Evolutionary conservation across 2,113 vertebrate species (phyloP).

Genomic region (Engystomops pustulosus): DNA sequence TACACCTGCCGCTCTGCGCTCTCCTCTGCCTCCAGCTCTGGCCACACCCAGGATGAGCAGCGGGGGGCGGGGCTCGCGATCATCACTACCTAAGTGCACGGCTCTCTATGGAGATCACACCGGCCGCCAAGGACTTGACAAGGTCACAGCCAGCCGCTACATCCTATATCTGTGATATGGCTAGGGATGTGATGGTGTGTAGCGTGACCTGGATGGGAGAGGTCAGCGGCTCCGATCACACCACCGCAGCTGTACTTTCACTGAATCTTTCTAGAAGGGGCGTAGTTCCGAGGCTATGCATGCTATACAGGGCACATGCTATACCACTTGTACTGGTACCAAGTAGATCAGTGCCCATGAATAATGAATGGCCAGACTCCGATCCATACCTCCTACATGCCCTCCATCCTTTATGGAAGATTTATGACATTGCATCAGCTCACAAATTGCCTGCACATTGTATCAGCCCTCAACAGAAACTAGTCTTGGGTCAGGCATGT

Average conservation of each 20-base stretch:
- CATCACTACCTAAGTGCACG: no score
- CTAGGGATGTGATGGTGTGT: neutral
- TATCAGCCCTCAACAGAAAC: no score
- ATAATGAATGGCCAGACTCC: no score
- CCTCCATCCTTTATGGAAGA: constrained; percentile 45
- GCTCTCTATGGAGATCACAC: neutral
- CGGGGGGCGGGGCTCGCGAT: neutral
- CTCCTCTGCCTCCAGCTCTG: constrained; percentile 8
- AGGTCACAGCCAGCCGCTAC: constrained; percentile 30
- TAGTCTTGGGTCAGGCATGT: no score
- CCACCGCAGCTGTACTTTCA: neutral
- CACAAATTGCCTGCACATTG: no score
- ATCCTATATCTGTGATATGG: neutral
- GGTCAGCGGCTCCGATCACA: no score
- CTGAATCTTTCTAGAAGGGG: neutral
- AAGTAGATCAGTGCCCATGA: no score
- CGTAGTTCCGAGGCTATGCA: neutral
- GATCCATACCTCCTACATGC: no score
- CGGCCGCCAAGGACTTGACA: constrained; percentile 36
- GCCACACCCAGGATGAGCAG: constrained; percentile 52
- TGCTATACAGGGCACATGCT: no score
- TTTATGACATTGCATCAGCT: constrained; percentile 34
- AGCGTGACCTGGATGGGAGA: no score
- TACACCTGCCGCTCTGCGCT: constrained; percentile 64
- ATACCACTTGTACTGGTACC: no score